phyloP scores from a whole-genome alignment of 2,113 vertebrate species.

The Ceuthmochares aereus region DNA sequence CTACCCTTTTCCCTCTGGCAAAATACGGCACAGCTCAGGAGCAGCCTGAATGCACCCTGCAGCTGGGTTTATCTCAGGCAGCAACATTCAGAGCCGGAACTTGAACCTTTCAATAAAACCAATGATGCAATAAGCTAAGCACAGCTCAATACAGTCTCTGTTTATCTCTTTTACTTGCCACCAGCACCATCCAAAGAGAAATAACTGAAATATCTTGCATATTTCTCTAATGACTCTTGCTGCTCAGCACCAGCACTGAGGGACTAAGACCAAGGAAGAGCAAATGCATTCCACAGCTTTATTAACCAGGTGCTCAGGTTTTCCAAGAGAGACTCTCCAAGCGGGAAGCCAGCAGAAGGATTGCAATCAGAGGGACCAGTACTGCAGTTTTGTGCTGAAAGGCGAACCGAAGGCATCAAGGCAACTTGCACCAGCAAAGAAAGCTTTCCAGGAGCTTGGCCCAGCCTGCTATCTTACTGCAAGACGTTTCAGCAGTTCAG shows the following conservation, averaged over 20 bases:
- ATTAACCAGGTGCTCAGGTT: background rate
- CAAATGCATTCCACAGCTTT: background rate
- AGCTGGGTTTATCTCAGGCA: background rate
- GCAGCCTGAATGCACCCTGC: background rate
- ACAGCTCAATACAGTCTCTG: background rate
- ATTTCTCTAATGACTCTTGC: slow-evolving; percentile 38
- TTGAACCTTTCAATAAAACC: slow-evolving; percentile 34
- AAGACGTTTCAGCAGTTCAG: background rate
- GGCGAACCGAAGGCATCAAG: background rate
- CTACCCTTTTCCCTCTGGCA: background rate
- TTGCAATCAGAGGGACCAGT: background rate
- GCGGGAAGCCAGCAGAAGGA: background rate
- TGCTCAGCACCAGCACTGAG: background rate
- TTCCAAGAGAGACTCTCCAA: background rate
- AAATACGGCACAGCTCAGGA: fast-evolving
- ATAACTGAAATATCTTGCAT: slow-evolving; percentile 52
- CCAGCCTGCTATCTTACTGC: background rate
- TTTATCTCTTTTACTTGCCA: slow-evolving; percentile 15
- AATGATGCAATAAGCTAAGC: background rate
- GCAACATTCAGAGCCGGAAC: background rate
- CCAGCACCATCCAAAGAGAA: slow-evolving; percentile 40
- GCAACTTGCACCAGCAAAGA: background rate
- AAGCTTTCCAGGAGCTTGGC: background rate
- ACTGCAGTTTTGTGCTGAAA: background rate
- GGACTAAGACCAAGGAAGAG: background rate